Evolutionary conservation across 2,113 vertebrate species (phyloP), one percentile per base, ranked within the genome.

Genomic region (Chaetops frenatus): DNA sequence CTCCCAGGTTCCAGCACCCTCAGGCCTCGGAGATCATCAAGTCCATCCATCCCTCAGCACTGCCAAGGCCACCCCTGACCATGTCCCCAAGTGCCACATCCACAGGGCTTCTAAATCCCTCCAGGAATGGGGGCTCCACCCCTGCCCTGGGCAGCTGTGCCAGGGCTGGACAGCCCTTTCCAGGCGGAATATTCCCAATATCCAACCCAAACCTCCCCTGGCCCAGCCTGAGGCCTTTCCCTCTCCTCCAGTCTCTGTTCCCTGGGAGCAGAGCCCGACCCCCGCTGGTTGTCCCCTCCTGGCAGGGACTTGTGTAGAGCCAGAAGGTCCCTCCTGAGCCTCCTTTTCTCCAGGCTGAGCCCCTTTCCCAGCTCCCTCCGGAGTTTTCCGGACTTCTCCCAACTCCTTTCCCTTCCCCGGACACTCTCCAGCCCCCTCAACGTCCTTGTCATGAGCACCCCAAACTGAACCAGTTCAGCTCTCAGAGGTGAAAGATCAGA

Each of bases 1-100:
- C 40, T 29, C 29, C 17, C 35, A 17, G 11, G 8, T 27, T 45
- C 72, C 44, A 28, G 27, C 7, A 17, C 40, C 31, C 61, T 31
- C 62, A 31, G 19, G 2, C n/a, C 42, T 74, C 3, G 0, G 33
- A 60, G 29, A 3, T 1, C 31, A 31, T 5, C 0, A 0, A 44
- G 7, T 22, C 45, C 44, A 58, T 14, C 16, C 29, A 7, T 27
- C 1, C 50, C 54, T 24, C 71, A 66, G 50, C 35, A 1, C 24
- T 35, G 35, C 70, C 50, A 5, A 36, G 45, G 27, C 33, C 62
- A 58, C 21, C 45, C 6, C 31, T 17, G 15, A 5, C 54, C 33
- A 0, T 15, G 38, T 61, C 54, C 64, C 54, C 38, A 18, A 2
- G 36, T 22, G 71, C 17, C 62, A 77, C 61, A 51, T 77, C 53